Conservation (phyloP, 2,797 vertebrate genomes). For the Manis crassicaudata region DNA sequence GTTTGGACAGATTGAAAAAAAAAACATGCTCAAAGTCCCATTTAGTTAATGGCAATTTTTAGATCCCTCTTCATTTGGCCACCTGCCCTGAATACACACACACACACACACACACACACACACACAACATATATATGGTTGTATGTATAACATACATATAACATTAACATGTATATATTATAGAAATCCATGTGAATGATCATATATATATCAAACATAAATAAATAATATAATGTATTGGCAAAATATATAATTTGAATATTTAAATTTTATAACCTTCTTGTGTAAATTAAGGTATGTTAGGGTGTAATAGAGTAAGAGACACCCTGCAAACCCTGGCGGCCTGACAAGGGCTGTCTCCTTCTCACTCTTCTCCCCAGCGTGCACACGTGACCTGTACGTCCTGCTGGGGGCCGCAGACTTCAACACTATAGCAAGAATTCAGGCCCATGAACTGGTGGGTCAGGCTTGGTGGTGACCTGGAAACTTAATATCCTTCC, state of each 20-base stretch:
- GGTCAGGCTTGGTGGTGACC: background rate
- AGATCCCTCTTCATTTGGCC: background rate
- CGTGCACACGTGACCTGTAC: fast-evolving
- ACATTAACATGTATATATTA: background rate
- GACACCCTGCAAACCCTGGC: too few relatives aligned
- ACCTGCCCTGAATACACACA: too few relatives aligned
- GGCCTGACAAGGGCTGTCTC: background rate
- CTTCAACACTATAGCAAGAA: background rate
- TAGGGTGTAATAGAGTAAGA: background rate
- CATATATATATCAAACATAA: background rate
- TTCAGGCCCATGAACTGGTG: fast-evolving
- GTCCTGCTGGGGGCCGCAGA: background rate
- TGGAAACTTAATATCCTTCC: background rate
- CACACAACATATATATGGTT: too few relatives aligned
- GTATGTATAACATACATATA: background rate
- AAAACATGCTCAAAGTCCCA: background rate
- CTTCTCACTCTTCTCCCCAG: too few relatives aligned
- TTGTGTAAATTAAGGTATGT: background rate
- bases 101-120: too few relatives aligned
- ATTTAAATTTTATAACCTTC: background rate
- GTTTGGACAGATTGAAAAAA: background rate
- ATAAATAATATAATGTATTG: background rate
- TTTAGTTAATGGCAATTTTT: background rate
- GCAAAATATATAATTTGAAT: background rate
- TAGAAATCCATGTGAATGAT: background rate